Conservation (phyloP, 2,113 vertebrate species). For the Ascaphus truei region DNA sequence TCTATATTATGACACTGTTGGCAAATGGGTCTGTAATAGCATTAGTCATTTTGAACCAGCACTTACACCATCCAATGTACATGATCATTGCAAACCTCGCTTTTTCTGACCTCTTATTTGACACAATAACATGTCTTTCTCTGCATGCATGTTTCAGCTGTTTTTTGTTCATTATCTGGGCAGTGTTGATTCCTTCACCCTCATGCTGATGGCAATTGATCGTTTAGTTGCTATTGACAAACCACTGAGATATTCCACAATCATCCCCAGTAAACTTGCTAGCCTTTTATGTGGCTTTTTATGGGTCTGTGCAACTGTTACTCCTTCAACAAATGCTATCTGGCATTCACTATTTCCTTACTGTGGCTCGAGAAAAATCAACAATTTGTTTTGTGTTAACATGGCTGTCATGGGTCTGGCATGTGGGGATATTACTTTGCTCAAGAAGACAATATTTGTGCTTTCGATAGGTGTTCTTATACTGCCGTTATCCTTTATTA, state of each 20-base stretch:
- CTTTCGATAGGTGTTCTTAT: not conserved
- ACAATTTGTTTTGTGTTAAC: conserved; percentile 44
- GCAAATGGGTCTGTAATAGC: not conserved
- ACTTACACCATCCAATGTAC: not conserved
- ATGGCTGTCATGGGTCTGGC: conserved; percentile 36
- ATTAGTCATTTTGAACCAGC: not conserved
- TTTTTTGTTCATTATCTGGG: conserved; percentile 48
- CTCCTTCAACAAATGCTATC: conserved; percentile 38
- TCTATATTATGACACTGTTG: not conserved
- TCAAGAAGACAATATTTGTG: not conserved
- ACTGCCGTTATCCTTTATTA: not conserved
- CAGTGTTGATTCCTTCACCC: conserved; percentile 40
- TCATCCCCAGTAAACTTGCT: conserved; percentile 30
- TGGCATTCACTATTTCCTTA: conserved; percentile 38
- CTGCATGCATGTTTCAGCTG: conserved; percentile 47
- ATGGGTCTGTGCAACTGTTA: conserved; percentile 38
- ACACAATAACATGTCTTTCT: conserved; percentile 21
- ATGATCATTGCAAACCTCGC: not conserved
- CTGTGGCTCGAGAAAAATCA: conserved; percentile 45
- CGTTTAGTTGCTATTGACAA: conserved; percentile 47
- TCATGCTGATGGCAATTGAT: conserved; percentile 47
- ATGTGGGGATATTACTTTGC: conserved; percentile 27
- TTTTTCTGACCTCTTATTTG: not conserved
- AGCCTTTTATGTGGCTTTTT: conserved; percentile 20
- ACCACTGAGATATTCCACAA: conserved; percentile 32